Conservation (phyloP, 2,113 vertebrate genomes). For the Anoura caudifer region DNA sequence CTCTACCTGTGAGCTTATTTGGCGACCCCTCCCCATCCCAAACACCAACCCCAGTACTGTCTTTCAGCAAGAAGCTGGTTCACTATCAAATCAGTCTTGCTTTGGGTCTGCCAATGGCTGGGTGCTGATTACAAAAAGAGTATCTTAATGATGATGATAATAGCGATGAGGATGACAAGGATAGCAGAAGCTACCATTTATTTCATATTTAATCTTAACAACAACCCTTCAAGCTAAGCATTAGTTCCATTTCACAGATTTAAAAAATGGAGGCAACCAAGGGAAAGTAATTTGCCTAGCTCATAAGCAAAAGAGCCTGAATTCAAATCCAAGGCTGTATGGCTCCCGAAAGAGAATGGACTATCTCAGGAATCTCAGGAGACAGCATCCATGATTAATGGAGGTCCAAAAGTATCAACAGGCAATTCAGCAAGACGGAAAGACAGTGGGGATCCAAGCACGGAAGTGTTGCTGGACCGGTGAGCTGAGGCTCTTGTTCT, state of each 20-base stretch:
- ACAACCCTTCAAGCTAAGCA: neutral
- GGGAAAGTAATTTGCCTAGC: neutral
- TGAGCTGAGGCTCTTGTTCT: neutral
- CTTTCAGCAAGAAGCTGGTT: neutral
- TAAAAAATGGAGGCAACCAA: neutral
- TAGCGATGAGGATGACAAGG: neutral
- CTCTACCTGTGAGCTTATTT: neutral
- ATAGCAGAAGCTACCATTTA: neutral
- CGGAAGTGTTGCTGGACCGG: accelerated
- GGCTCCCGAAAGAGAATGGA: neutral
- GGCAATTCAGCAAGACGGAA: neutral
- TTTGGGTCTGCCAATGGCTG: neutral
- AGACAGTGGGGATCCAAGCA: neutral
- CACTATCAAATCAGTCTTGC: neutral
- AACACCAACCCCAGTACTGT: neutral
- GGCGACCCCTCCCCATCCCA: neutral
- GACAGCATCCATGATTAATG: neutral
- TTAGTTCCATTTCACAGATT: neutral
- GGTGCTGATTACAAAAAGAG: neutral
- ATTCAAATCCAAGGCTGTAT: neutral
- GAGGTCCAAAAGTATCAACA: neutral
- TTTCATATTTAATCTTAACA: neutral
- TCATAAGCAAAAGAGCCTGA: neutral
- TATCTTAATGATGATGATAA: neutral
- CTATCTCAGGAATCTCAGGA: neutral